A percentile compares a stretch with the other conserved stretches of the same genome.
phyloP scores from a whole-genome alignment of 1,140 invertebrate genomes.

The Popillia japonica region DNA sequence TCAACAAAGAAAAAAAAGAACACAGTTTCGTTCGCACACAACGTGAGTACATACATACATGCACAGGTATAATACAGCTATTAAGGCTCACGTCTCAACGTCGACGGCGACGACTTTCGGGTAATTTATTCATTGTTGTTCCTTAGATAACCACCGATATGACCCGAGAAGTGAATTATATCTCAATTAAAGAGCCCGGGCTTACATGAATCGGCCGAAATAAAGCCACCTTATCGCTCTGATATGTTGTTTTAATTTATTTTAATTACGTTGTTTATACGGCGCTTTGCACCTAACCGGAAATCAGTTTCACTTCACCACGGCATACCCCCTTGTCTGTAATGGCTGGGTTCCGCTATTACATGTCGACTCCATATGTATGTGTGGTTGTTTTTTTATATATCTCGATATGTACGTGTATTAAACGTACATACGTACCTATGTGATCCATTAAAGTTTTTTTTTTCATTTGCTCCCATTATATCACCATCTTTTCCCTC shows the following conservation, averaged over 20 bases:
- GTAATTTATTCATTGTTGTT: slow-evolving; percentile 33
- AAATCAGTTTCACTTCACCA: slow-evolving; percentile 23
- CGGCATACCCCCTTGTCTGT: not conserved
- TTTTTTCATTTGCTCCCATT: too few species aligned
- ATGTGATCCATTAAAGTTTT: too few species aligned
- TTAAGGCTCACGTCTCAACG: too few species aligned
- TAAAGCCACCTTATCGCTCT: slow-evolving; percentile 15
- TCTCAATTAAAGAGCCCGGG: slow-evolving; percentile 16
- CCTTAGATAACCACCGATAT: slow-evolving; percentile 26
- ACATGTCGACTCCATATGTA: not conserved
- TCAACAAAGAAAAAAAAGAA: too few species aligned
- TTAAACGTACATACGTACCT: too few species aligned
- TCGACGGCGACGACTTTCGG: not conserved
- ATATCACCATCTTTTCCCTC: too few species aligned
- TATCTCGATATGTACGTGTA: too few species aligned
- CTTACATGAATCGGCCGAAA: slow-evolving; percentile 29
- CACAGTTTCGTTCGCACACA: too few species aligned
- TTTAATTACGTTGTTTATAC: slow-evolving; percentile 34
- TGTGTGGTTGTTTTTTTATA: too few species aligned
- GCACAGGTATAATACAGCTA: too few species aligned
- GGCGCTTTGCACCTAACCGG: slow-evolving; percentile 33
- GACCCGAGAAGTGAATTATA: slow-evolving; percentile 18
- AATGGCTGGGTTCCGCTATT: not conserved
- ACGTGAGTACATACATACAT: too few species aligned
- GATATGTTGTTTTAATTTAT: slow-evolving; percentile 35